phyloP scores from a whole-genome alignment of 2,113 vertebrate genomes.

The Microtus oregoni region DNA sequence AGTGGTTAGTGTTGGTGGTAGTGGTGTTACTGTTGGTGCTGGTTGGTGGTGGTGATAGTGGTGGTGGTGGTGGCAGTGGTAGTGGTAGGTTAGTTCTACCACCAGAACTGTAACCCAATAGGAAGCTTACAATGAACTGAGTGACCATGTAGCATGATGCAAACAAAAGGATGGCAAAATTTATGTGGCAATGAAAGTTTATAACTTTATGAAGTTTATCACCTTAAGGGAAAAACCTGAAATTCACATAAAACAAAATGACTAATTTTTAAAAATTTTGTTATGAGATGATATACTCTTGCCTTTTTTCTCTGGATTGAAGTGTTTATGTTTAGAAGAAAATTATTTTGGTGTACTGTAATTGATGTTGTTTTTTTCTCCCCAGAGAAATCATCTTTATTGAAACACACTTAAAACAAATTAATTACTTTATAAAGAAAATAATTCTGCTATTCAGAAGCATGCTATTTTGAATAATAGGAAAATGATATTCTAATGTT shows the following conservation, averaged over 20 bases:
- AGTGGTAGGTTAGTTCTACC: not conserved
- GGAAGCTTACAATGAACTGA: constrained; percentile 26
- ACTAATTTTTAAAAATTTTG: constrained; percentile 53
- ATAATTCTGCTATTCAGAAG: constrained; percentile 51
- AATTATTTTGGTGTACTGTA: constrained; percentile 22
- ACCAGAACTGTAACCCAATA: constrained; percentile 10
- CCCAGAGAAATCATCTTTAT: constrained; percentile 8
- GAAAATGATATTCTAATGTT: constrained; percentile 42
- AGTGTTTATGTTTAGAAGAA: constrained; percentile 49
- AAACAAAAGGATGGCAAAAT: not conserved
- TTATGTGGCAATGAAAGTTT: not conserved
- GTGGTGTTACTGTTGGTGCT: not conserved
- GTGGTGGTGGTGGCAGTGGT: not conserved
- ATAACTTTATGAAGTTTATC: constrained; percentile 15
- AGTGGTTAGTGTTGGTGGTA: not conserved
- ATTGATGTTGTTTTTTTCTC: not conserved
- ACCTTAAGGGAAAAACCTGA: not conserved
- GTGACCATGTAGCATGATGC: not conserved
- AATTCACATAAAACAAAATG: constrained; percentile 51
- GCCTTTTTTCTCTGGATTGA: constrained; percentile 32
- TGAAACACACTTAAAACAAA: constrained; percentile 67
- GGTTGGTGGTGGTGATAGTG: not conserved
- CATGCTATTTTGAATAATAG: constrained; percentile 52
- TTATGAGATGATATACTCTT: constrained; percentile 29
- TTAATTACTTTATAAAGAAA: constrained; percentile 70